Base-by-base conservation (phyloP, 2,797 vertebrate genomes). In the Ptychadena robeensis region DNA sequence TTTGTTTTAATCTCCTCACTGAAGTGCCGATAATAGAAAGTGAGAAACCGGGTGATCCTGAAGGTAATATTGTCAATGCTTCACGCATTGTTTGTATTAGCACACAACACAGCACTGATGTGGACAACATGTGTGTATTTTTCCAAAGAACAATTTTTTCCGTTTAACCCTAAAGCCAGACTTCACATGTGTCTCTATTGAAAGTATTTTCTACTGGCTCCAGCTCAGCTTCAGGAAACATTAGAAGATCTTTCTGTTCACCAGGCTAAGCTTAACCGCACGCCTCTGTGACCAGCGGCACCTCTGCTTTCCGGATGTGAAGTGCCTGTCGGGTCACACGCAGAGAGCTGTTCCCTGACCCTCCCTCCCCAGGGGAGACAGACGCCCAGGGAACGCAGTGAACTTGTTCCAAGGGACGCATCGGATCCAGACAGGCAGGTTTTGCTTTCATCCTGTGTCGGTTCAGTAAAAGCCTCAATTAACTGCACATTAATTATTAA, bases 401-500 rank as follows among this genome's bases (percentile, higher is more conserved):
- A 85, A 85, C 78, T 81, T 85, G 78, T 80, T 80, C 83, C 83
- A 57, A 80, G 78, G 78, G 78, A 80, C 77, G 78, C 82, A 61
- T 77, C 61, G 73, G 67, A 82, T 81, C 87, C 87, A 87, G 79
- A 59, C 86, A 73, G 81, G 70, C 87, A 10, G 85, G 78, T 81
- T 78, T 85, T 76, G 65, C 88, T 88, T 88, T 82, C 25, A 88
- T 87, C 85, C 82, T 80, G 70, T 75, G 87, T 83, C 87, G 71
- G 77, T 86, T 86, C 89, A 90, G 87, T 89, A 89, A 91, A 88
- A 91, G 89, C 88, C 81, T 88, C 89, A 89, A 89, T 90, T 90
- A 90, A 87, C 87, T 88, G 85, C 79, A 80, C 88, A 89, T 91
- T 87, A 90, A 91, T 91, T 91, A 91, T 90, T 91, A 88, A 91